Base-by-base conservation (phyloP, 2,113 vertebrate species). In the Dipodomys stephensi region DNA sequence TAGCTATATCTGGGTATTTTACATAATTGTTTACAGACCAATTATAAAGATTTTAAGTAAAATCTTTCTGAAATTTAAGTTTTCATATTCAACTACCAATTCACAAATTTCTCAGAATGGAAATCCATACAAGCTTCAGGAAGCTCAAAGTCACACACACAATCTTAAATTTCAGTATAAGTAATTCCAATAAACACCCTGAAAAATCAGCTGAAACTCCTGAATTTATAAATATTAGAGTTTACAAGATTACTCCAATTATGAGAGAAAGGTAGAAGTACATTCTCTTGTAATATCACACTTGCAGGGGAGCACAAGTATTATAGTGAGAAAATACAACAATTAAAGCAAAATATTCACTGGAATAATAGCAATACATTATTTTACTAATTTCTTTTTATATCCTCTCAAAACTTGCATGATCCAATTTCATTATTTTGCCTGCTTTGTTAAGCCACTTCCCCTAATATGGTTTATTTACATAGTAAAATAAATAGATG, bases 401-500 rank as follows among this genome's bases (percentile, higher is more conserved):
- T 32, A 9, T 80, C 8, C 8, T 22, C 80, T 92, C 7, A 71
- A 35, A 64, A 7, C 27, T 23, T 39, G 0, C 39, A n/a, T 72
- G 20, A 4, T 28, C 64, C 4, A 74, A 60, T 90, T 74, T 74
- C 25, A 65, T 88, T 92, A 79, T 46, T 32, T 88, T 92, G 27
- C 23, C 68, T 85, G 32, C 30, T 8, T 64, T 88, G n/a, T 86
- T 81, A 92, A 88, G 84, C 71, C 11, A 28, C 0, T 86, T 83
- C 46, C 15, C 85, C 4, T 81, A 86, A 28, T 15, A 44, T 35
- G 6, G 3, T 2, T 81, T 81, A 62, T 68, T 74, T 76, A 76
- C 23, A 87, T 44, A 57, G 62, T 91, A 88, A 95, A 86, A 91
- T 89, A 44, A 90, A 84, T 90, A 39, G 39, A 57, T 57, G 53